Conservation (phyloP, 2,888 invertebrate genomes). For the Dione juno region DNA sequence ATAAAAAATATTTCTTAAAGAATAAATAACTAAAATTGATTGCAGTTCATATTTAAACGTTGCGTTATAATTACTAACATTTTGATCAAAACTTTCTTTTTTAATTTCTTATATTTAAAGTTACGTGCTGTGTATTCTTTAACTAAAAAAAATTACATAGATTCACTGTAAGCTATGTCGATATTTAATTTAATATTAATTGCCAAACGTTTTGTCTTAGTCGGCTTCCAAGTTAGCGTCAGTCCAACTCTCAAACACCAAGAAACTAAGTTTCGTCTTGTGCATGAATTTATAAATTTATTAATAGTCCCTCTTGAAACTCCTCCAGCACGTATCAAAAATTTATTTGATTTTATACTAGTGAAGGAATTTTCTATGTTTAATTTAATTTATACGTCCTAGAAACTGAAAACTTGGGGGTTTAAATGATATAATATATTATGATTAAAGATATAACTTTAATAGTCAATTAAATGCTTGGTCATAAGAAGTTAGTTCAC, state of each 20-base stretch:
- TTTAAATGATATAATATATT: neutral
- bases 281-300: constrained; percentile 30
- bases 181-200: constrained; percentile 30
- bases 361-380: constrained; percentile 4
- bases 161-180: constrained; percentile 10
- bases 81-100: too few species aligned
- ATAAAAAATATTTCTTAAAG: too few species aligned
- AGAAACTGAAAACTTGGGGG: neutral
- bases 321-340: constrained; percentile 24
- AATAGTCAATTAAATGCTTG: too few species aligned
- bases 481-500: too few species aligned
- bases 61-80: too few species aligned
- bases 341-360: neutral
- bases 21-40: too few species aligned
- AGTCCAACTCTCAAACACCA: constrained; percentile 25
- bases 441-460: neutral
- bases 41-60: too few species aligned
- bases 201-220: constrained; percentile 37
- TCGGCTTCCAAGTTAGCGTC: constrained; percentile 29
- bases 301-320: constrained; percentile 23
- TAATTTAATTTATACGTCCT: neutral
- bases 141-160: too few species aligned
- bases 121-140: too few species aligned
- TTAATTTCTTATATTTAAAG: too few species aligned
- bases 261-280: constrained; percentile 35